Conservation (phyloP, 1,140 invertebrate genomes). For the Riptortus pedestris region DNA sequence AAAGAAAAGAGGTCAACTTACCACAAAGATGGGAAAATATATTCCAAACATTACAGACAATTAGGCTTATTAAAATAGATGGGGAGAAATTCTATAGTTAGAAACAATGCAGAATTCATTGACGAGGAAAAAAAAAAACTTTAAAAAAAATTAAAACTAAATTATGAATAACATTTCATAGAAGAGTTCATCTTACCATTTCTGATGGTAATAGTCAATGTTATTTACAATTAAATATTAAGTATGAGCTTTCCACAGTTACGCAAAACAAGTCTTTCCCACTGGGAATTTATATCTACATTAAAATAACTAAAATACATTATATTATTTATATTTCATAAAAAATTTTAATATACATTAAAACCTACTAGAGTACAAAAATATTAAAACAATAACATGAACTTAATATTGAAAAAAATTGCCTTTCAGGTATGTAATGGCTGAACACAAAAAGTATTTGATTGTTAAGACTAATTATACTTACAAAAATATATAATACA, state of each 20-base stretch:
- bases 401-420: conserved; percentile 17
- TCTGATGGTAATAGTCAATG: conserved; percentile 11
- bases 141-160: not conserved
- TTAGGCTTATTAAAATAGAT: too few species aligned
- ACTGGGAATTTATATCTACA: not conserved
- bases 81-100: not conserved
- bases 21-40: too few species aligned
- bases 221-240: conserved; percentile 9
- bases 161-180: not conserved
- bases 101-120: not conserved
- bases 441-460: conserved; percentile 27
- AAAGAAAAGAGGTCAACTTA: too few species aligned
- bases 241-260: not conserved
- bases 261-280: conserved; percentile 9
- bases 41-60: too few species aligned
- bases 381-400: conserved; percentile 24
- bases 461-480: conserved; percentile 25
- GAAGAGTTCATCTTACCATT: conserved; percentile 3
- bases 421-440: conserved; percentile 23
- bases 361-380: conserved; percentile 23
- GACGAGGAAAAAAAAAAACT: not conserved
- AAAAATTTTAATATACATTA: conserved; percentile 17
- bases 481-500: conserved; percentile 26
- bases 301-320: conserved; percentile 19
- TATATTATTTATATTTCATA: conserved; percentile 18